Evolutionary conservation across 2,113 vertebrate genomes (phyloP).

Genomic region (Phrynocephalus versicolor): DNA sequence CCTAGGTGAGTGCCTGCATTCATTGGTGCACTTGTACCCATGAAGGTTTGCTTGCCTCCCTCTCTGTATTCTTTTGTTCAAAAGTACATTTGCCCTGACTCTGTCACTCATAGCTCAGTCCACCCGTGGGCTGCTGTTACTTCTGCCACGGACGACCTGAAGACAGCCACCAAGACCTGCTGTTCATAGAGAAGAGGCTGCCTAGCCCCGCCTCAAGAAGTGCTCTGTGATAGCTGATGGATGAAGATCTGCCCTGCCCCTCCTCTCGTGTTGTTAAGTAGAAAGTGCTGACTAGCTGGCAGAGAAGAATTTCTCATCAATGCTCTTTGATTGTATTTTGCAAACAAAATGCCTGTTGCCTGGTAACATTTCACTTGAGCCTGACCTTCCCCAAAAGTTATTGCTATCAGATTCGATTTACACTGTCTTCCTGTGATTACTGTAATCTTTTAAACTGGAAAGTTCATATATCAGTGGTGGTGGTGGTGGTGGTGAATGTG

Average conservation of each 20-base stretch:
- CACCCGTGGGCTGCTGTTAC: too few species aligned
- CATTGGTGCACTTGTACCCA: too few species aligned
- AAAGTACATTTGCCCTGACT: too few species aligned
- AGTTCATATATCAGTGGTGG: constrained; percentile 78
- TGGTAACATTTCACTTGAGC: constrained; percentile 87
- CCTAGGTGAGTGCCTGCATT: too few species aligned
- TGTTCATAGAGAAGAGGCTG: not conserved
- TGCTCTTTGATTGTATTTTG: constrained; percentile 81
- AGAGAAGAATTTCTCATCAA: constrained; percentile 78
- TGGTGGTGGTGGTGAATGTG: constrained; percentile 57
- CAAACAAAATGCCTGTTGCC: constrained; percentile 84
- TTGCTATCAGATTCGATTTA: constrained; percentile 85
- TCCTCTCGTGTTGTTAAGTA: constrained; percentile 69
- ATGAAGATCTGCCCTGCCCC: constrained; percentile 57
- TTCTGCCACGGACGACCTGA: too few species aligned
- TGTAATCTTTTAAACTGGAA: constrained; percentile 82
- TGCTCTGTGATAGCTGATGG: constrained; percentile 61
- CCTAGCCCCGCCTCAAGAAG: constrained; percentile 29
- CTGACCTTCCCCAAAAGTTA: constrained; percentile 84
- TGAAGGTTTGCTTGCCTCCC: too few species aligned
- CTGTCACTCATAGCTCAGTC: too few species aligned
- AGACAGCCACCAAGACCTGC: not conserved
- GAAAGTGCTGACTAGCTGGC: constrained; percentile 82
- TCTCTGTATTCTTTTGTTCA: too few species aligned
- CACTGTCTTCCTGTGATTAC: constrained; percentile 84